These are phyloP conservation scores for Archilochus colubris DNA, from an alignment of 2,113 vertebrate species.

Conservation along the genomic window DNA sequence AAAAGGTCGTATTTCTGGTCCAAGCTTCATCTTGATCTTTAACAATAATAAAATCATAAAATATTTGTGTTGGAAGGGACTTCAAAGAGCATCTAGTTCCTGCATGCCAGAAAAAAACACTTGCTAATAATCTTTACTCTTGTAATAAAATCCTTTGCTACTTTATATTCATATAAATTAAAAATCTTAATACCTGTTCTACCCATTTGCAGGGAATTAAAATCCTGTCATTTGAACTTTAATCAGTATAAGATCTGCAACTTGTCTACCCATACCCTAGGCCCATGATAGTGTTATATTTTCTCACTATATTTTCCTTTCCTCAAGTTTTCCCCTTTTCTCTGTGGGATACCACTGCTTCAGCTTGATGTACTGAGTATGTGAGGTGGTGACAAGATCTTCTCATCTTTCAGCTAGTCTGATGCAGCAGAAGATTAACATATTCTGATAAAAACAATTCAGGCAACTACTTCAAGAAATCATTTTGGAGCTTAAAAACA, in stretches of 20 bases:
- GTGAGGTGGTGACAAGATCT: background rate
- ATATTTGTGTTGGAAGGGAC: too few species aligned
- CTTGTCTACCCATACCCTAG: background rate
- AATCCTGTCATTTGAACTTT: background rate
- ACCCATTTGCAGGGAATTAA: background rate
- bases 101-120: rapidly evolving
- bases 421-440: background rate
- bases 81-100: background rate
- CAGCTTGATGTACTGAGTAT: background rate
- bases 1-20: background rate
- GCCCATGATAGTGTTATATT: background rate
- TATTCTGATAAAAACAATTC: background rate
- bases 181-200: background rate
- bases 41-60: background rate
- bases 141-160: background rate
- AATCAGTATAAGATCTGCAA: background rate
- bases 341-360: background rate
- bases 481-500: background rate
- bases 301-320: background rate
- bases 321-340: background rate
- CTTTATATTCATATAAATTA: background rate
- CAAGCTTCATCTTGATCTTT: background rate
- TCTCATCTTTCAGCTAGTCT: background rate
- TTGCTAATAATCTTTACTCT: background rate
- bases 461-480: background rate